Percentiles rank a stretch among this genome's conserved stretches.
phyloP scores from a whole-genome alignment of 2,797 vertebrate genomes.

The Coluber constrictor region DNA sequence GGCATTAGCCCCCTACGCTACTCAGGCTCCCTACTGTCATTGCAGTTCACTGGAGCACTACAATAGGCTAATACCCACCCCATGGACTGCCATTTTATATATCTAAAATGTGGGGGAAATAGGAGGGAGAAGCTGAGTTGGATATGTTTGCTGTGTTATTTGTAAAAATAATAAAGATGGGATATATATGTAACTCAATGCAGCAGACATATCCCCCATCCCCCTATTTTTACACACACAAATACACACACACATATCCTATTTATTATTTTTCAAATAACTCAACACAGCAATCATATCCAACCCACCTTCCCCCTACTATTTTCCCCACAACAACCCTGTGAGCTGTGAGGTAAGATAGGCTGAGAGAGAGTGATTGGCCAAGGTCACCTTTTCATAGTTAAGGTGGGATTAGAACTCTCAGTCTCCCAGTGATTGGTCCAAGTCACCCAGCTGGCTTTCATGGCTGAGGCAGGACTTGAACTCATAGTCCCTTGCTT shows the following conservation, averaged over 20 bases:
- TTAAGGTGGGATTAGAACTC: neutral
- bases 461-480: neutral
- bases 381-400: neutral
- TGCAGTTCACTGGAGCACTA: neutral
- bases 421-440: neutral
- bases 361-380: neutral
- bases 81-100: neutral
- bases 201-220: too few relatives aligned
- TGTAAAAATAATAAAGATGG: too few relatives aligned
- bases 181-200: too few relatives aligned
- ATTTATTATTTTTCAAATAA: too few relatives aligned
- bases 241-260: too few relatives aligned
- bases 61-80: neutral
- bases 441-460: neutral
- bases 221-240: too few relatives aligned
- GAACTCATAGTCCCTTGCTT: neutral
- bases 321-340: neutral
- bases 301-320: neutral
- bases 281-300: too few relatives aligned
- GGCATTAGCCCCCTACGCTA: too few relatives aligned
- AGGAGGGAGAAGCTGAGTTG: too few relatives aligned
- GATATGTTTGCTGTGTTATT: too few relatives aligned
- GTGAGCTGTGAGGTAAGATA: neutral
- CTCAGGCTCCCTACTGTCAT: too few relatives aligned
- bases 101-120: too few relatives aligned